These are phyloP conservation scores for Cremastinae sp. DNA, from an alignment of 2,888 invertebrate genomes.

Conservation along the genomic window DNA sequence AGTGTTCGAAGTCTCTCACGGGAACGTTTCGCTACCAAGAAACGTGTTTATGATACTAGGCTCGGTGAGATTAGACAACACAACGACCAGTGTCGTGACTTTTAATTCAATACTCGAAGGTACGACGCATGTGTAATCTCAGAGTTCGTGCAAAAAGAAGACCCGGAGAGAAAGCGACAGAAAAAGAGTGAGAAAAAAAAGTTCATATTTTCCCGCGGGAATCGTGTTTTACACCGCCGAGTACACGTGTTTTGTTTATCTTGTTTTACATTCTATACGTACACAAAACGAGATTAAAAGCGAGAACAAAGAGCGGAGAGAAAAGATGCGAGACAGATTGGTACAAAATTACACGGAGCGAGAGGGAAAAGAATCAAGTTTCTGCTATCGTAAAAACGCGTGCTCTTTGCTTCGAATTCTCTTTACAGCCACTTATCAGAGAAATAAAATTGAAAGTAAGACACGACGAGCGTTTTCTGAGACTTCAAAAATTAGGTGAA, in stretches of 20 bases:
- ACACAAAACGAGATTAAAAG: constrained; percentile 43
- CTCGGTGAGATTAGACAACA: constrained; percentile 23
- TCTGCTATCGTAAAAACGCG: constrained; percentile 20
- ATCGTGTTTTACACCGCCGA: constrained; percentile 61
- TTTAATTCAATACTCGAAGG: constrained; percentile 12
- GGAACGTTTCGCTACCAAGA: constrained; percentile 68
- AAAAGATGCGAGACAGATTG: neutral
- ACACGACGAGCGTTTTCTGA: too few species aligned
- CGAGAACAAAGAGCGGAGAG: neutral
- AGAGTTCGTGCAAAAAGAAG: constrained; percentile 12
- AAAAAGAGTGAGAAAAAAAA: neutral
- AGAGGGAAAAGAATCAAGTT: constrained; percentile 44
- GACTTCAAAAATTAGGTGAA: too few species aligned
- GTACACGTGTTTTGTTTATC: constrained; percentile 71
- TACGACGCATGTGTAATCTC: constrained; percentile 34
- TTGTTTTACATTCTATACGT: constrained; percentile 51
- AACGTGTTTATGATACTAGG: constrained; percentile 65
- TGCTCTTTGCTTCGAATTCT: neutral
- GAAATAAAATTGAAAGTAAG: too few species aligned
- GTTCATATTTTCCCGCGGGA: constrained; percentile 53
- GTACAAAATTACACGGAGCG: constrained; percentile 15
- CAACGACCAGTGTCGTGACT: constrained; percentile 24
- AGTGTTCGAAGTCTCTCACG: constrained; percentile 65
- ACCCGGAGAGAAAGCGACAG: constrained; percentile 13
- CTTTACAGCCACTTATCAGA: too few species aligned